phyloP scores from a whole-genome alignment of 2,888 invertebrate genomes.

The Melitaea athalia region DNA sequence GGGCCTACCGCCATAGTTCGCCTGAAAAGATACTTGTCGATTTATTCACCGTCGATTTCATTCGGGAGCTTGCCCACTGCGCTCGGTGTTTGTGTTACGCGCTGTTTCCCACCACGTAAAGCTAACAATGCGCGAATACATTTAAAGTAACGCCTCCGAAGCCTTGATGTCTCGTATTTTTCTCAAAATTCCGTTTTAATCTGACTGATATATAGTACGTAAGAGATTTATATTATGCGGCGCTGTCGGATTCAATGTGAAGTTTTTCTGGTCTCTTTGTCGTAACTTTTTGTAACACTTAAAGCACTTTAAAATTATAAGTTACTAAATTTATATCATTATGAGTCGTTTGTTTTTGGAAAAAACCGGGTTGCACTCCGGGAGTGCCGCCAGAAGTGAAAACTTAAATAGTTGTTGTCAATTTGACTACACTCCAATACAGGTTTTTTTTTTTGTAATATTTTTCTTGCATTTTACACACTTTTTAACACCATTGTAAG shows the following conservation, averaged over 20 bases:
- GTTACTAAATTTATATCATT: too few species aligned
- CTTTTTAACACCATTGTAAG: too few species aligned
- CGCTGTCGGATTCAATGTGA: constrained; percentile 19
- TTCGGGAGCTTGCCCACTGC: constrained; percentile 72
- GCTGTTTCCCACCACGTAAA: constrained; percentile 58
- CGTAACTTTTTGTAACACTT: not conserved
- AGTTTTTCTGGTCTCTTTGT: constrained; percentile 17
- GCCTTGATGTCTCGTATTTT: constrained; percentile 66
- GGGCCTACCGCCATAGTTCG: constrained; percentile 60
- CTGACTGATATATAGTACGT: constrained; percentile 44
- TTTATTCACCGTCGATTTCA: constrained; percentile 68
- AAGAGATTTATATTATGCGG: constrained; percentile 35
- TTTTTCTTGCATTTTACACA: too few species aligned
- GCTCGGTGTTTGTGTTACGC: constrained; percentile 73
- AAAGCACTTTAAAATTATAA: too few species aligned
- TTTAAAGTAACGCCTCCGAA: constrained; percentile 70
- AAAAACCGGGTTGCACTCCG: too few species aligned
- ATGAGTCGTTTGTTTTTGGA: too few species aligned
- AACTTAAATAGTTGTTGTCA: too few species aligned
- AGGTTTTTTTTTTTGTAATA: too few species aligned
- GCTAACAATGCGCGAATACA: constrained; percentile 74
- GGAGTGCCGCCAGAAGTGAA: too few species aligned
- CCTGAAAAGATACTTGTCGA: constrained; percentile 65
- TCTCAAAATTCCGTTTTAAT: constrained; percentile 65
- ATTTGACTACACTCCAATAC: too few species aligned